phyloP scores from a whole-genome alignment of 2,888 invertebrate species.

The Philereme transversata region DNA sequence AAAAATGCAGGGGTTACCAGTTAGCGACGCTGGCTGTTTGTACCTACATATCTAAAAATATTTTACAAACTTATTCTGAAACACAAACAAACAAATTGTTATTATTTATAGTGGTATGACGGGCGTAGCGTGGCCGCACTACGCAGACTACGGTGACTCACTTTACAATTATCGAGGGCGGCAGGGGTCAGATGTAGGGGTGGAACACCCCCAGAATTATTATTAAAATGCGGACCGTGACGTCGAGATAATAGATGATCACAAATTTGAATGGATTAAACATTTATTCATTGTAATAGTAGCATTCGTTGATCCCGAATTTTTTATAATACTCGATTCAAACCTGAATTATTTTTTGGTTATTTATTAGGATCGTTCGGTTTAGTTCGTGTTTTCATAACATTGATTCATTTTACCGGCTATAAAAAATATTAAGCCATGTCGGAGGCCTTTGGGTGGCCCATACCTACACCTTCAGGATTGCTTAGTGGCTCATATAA shows the following conservation, averaged over 20 bases:
- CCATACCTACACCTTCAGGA: no score
- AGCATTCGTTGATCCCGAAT: conserved; percentile 5
- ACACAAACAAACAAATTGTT: conserved; percentile 24
- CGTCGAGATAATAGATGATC: conserved; percentile 61
- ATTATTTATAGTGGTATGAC: conserved; percentile 32
- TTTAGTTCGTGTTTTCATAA: no score
- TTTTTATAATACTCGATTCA: conserved; percentile 5
- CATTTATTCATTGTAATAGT: conserved; percentile 30
- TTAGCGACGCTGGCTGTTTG: no score
- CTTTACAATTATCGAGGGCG: conserved; percentile 59
- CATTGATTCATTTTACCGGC: no score
- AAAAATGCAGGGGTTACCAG: no score
- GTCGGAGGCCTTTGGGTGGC: no score
- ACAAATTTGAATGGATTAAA: conserved; percentile 56
- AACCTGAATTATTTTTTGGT: no score
- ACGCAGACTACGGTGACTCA: conserved; percentile 53
- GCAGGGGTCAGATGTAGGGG: conserved; percentile 53
- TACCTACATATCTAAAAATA: not conserved
- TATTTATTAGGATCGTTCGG: no score
- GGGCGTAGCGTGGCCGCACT: conserved; percentile 1
- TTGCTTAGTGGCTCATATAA: no score
- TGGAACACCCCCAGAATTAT: conserved; percentile 55
- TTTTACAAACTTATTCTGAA: conserved; percentile 16
- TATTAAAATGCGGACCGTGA: conserved; percentile 68
- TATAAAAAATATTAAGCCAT: no score